Conservation (phyloP, 1,140 invertebrate genomes). For the Anoplophora glabripennis region DNA sequence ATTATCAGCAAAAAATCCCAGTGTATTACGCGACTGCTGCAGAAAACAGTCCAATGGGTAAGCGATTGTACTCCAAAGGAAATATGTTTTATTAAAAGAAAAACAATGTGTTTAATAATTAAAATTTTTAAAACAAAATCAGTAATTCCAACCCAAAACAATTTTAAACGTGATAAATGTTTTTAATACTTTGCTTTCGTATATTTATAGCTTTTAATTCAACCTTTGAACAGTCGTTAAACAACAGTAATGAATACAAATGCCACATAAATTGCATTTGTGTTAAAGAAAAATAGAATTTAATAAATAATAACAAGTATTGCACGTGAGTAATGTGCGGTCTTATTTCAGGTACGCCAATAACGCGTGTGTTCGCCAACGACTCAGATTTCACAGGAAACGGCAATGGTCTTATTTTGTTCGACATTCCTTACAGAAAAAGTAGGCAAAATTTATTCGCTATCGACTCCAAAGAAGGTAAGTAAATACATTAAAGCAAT, state of each 20-base stretch:
- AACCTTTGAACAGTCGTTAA: too few species aligned
- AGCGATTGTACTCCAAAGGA: neutral
- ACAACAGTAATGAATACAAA: neutral
- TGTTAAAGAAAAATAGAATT: too few species aligned
- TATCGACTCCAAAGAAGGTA: conserved; percentile 73
- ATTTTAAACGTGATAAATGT: too few species aligned
- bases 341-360: conserved; percentile 50
- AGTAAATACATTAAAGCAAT: too few species aligned
- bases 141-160: too few species aligned
- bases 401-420: conserved; percentile 77
- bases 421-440: conserved; percentile 62
- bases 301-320: too few species aligned
- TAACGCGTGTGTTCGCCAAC: conserved; percentile 73
- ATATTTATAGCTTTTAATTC: too few species aligned
- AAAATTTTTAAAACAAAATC: too few species aligned
- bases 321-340: neutral
- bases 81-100: too few species aligned
- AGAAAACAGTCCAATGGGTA: conserved; percentile 66
- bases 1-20: conserved; percentile 56
- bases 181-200: too few species aligned
- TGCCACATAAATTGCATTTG: neutral
- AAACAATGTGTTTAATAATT: too few species aligned
- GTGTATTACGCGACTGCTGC: conserved; percentile 68
- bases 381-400: conserved; percentile 82
- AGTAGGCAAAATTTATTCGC: conserved; percentile 66